phyloP scores from a whole-genome alignment of 2,888 invertebrate species.

The Pristionchus exspectatus region DNA sequence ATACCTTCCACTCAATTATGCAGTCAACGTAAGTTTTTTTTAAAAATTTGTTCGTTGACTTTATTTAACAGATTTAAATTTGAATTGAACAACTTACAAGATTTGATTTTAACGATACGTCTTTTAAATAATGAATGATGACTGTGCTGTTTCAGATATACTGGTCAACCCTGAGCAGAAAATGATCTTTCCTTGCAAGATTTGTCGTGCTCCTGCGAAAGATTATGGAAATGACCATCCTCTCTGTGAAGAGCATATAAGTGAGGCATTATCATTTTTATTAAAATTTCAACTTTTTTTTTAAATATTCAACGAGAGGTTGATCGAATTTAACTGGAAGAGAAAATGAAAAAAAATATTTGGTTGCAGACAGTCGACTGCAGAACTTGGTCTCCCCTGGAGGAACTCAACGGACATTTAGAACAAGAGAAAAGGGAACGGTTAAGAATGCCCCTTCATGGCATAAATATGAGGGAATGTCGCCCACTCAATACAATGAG shows the following conservation, averaged over 20 bases:
- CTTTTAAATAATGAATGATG: neutral
- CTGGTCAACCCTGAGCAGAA: neutral
- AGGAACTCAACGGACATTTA: neutral
- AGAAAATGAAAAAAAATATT: neutral
- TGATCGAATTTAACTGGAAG: neutral
- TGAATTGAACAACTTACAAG: neutral
- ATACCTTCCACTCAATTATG: neutral
- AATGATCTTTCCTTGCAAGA: neutral
- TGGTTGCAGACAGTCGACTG: neutral
- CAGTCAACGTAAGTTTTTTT: neutral
- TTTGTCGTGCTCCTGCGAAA: neutral
- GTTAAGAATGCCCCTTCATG: neutral
- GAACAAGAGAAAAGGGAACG: neutral
- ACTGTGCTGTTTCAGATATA: neutral
- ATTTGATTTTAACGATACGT: neutral
- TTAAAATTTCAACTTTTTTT: neutral
- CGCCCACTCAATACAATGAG: neutral
- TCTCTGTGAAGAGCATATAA: neutral
- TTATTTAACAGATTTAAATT: neutral
- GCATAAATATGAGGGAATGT: neutral
- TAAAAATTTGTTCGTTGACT: neutral
- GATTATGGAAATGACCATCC: neutral
- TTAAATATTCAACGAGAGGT: neutral
- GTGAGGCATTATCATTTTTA: neutral
- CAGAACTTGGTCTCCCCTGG: neutral